phyloP scores from a whole-genome alignment of 2,888 invertebrate species.

The Trisateles emortualis region DNA sequence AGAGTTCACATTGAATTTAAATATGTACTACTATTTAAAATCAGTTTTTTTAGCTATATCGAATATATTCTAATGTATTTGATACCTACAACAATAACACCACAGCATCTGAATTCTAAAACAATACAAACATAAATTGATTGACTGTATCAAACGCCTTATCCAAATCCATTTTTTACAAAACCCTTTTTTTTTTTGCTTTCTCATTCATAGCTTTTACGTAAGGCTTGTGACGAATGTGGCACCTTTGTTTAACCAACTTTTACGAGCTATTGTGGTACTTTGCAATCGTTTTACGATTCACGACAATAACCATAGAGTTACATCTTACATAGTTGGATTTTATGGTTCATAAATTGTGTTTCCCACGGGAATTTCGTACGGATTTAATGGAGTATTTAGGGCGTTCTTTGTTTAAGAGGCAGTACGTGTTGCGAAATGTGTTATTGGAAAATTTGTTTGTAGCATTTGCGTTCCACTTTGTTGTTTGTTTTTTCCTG shows the following conservation, averaged over 20 bases:
- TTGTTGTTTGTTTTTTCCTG: not conserved
- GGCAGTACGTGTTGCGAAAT: not conserved
- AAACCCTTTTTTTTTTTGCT: constrained; percentile 2
- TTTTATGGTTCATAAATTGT: constrained; percentile 11
- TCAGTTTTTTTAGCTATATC: no score
- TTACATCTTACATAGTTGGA: constrained; percentile 14
- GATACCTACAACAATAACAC: no score
- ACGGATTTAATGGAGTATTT: constrained; percentile 7
- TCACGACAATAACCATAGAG: constrained; percentile 22
- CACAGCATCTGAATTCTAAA: not conserved
- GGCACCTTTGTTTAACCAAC: constrained; percentile 23
- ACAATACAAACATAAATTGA: not conserved
- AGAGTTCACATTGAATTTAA: no score
- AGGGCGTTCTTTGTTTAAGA: not conserved
- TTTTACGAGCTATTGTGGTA: constrained; percentile 41
- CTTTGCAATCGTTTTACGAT: constrained; percentile 30
- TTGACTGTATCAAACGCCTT: constrained; percentile 8
- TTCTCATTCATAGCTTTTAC: constrained; percentile 9
- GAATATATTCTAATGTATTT: no score
- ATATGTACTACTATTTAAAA: no score
- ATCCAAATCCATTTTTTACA: constrained; percentile 5
- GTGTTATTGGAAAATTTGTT: not conserved
- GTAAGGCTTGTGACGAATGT: constrained; percentile 20
- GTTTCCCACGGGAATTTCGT: constrained; percentile 10
- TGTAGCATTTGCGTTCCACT: not conserved